Base-by-base conservation (phyloP, 1,140 invertebrate species). In the Psix sp. region DNA sequence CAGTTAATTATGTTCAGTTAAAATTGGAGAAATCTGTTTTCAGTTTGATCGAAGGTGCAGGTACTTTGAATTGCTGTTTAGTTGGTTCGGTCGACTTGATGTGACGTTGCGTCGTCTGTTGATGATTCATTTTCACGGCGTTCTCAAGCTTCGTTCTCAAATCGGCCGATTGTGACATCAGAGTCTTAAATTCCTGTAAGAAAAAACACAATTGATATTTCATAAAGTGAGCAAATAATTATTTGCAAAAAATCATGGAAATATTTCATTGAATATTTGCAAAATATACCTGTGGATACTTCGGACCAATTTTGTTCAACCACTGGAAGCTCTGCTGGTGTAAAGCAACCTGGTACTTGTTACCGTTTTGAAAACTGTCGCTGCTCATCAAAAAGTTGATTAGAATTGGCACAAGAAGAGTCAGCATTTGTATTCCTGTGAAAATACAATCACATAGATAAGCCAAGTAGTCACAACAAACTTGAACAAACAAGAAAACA, bases 11-110 rank as follows among this genome's bases (percentile, higher is more conserved):
- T 21, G 11, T 49, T 88, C 89, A 92, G 74, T 90, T 91, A 77
- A 96, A 98, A 88, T 98, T 97, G 76, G 95, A 96, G 83, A 99
- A 99, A 86, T 98, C 95, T 11, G 95, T 98, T 90, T 97, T 98
- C 36, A 98, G 89, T 85, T 96, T 96, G 77, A 98, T 98, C 6
- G 95, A 93, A 62, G 91, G 90, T 26, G 88, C 82, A 38, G 86
- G 86, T 51, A 87, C 86, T 67, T 89, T 89, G 39, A 90, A 86
- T 77, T 92, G 91, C 45, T 87, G 89, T 59, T 86, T 88, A 40
- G 85, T 80, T 33, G 86, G 84, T 76, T 90, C 77, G 73, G 82
- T 59, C 84, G 88, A 15, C 78, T 85, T 81, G 62, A 59, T 70
- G 46, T 84, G 80, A 11, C 76, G 82, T 74, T 86, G 87, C 21